Base-by-base conservation (phyloP, 2,888 invertebrate genomes). In the Julus scandinavius region DNA sequence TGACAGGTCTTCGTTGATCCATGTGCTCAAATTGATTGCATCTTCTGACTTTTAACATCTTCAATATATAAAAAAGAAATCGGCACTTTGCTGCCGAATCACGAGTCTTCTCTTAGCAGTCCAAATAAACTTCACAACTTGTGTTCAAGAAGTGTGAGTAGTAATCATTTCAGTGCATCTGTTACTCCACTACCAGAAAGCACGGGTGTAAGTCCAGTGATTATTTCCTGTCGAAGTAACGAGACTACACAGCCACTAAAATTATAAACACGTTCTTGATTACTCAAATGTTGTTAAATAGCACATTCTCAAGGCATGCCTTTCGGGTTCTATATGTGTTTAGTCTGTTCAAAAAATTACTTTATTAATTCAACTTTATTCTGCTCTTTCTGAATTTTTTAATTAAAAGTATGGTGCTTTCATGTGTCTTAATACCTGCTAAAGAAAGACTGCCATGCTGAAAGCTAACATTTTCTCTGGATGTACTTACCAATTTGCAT, bases 241-340 rank as follows among this genome's bases (percentile, higher is more conserved):
- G 80, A 38, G 80, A 29, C 80, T 80, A 29, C 80, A 80, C 80
- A 80, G 80, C 80, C 80, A 4, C 80, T 80, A 80, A 80, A 80
- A 80, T 80, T 40, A 9, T 38, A 80, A 29, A 80, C 7, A 72
- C 29, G 29, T 72, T 2, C 72, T 29, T 11, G 2, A 72, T 72
- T 29, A 72, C 29, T 11, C 29, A 9, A 29, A 72, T 80, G 80
- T 80, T 38, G 5, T 80, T 80, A 80, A 80, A 15, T 3, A 15
- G 38, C 80, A 80, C 3, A 80, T 45, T 45, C 45, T 45, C 7
- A 45, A 29, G 29, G 29, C 29, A 29, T 29, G 29, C 29, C 29
- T 29, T 29, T 29, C 29, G 29, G 29, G 29, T 29, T 29, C 29
- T 29, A 29, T 29, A 29, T 29, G 29, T 29, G 29, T 29, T 29